Percentiles rank a stretch among this genome's conserved stretches.
Conservation (phyloP, 1,140 invertebrate genomes). For the Parasteatoda tepidariorum region DNA sequence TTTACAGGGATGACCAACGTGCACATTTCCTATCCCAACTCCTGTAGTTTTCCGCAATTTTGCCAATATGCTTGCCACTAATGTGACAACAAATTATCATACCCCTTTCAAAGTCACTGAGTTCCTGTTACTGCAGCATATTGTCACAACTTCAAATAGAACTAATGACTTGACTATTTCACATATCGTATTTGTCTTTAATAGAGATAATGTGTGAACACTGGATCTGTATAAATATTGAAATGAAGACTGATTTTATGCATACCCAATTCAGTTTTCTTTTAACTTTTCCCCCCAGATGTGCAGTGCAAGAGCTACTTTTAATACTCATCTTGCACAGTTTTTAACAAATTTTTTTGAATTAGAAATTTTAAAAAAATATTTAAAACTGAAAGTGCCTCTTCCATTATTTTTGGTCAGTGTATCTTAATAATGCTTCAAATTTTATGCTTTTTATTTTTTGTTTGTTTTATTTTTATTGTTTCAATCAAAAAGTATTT, state of each 20-base stretch:
- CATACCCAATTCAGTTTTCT: neutral
- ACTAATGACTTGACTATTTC: neutral
- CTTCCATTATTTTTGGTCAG: no score
- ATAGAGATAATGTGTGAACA: neutral
- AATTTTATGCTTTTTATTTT: no score
- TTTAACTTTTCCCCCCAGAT: no score
- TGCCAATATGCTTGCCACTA: neutral
- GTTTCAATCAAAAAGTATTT: no score
- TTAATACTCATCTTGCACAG: no score
- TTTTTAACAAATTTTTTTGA: no score
- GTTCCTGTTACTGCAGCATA: neutral
- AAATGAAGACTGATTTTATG: neutral
- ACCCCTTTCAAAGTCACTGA: slow-evolving; percentile 14
- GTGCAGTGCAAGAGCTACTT: no score
- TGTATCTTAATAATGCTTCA: no score
- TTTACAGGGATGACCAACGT: neutral
- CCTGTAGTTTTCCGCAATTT: neutral
- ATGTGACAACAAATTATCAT: neutral
- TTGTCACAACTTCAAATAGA: no score
- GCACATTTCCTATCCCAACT: neutral
- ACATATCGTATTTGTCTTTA: neutral
- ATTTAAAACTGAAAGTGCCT: no score
- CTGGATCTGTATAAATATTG: neutral
- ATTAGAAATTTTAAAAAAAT: no score
- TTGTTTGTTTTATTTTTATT: no score